Evolutionary conservation across 2,113 vertebrate species (phyloP).

Genomic region (Mus pahari): DNA sequence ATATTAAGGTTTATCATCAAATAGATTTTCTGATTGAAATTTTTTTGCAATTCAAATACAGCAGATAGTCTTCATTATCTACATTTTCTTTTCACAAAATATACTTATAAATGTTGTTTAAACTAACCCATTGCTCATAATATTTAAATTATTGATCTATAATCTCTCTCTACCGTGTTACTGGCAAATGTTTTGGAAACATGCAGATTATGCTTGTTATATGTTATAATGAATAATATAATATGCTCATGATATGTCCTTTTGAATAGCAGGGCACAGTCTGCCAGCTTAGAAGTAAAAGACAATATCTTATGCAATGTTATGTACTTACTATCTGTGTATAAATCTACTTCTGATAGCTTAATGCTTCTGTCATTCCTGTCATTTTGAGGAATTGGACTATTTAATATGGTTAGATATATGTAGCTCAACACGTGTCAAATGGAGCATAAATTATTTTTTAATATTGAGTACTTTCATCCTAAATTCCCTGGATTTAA

Average conservation of each 20-base stretch:
- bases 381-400: neutral
- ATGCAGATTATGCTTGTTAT: neutral
- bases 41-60: neutral
- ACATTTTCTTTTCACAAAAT: neutral
- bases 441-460: neutral
- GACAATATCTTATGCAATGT: neutral
- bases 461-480: neutral
- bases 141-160: neutral
- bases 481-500: neutral
- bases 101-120: neutral
- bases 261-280: neutral
- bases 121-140: neutral
- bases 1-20: neutral
- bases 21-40: neutral
- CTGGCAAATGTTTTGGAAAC: neutral
- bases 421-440: neutral
- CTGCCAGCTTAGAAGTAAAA: neutral
- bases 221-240: neutral
- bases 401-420: conserved; percentile 3
- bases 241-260: neutral
- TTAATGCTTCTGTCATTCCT: neutral
- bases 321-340: neutral
- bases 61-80: neutral
- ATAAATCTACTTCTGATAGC: neutral
- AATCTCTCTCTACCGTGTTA: neutral